A percentile compares a stretch with the other conserved stretches of the same genome.
These are phyloP conservation scores for Drosophila erecta DNA, from an alignment of 1,140 invertebrate species.

Conservation along the genomic window DNA sequence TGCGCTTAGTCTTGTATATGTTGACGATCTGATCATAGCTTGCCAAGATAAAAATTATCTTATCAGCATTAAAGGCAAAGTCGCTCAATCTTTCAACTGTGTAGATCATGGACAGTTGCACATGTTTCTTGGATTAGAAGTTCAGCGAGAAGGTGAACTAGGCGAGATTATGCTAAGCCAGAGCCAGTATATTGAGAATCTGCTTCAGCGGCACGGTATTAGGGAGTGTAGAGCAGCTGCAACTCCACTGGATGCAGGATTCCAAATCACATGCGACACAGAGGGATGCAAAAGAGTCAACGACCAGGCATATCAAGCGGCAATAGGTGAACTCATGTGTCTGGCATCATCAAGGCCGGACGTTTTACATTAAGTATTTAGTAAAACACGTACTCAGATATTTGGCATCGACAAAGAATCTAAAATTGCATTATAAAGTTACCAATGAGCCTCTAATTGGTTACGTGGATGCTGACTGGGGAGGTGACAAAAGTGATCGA, in stretches of 20 bases:
- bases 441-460: not conserved
- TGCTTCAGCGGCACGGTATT: too few relatives aligned
- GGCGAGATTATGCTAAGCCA: not conserved
- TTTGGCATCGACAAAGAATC: conserved; percentile 2
- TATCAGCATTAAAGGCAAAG: too few relatives aligned
- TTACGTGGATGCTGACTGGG: conserved; percentile 19
- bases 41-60: too few relatives aligned
- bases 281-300: conserved; percentile 1
- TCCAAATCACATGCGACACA: not conserved
- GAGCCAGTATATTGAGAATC: too few relatives aligned
- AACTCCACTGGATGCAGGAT: conserved; percentile 7
- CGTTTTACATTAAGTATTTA: conserved; percentile 2
- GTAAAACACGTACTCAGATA: conserved; percentile 4
- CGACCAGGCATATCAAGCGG: not conserved
- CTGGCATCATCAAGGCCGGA: conserved; percentile 4
- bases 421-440: not conserved
- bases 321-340: conserved; percentile 2
- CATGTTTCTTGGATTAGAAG: not conserved
- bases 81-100: too few relatives aligned
- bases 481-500: not conserved
- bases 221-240: not conserved
- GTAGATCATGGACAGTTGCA: too few relatives aligned
- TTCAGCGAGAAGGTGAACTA: not conserved
- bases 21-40: too few relatives aligned
- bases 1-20: too few relatives aligned